Base-by-base conservation (phyloP, 2,888 invertebrate species). In the Catonia carolina region DNA sequence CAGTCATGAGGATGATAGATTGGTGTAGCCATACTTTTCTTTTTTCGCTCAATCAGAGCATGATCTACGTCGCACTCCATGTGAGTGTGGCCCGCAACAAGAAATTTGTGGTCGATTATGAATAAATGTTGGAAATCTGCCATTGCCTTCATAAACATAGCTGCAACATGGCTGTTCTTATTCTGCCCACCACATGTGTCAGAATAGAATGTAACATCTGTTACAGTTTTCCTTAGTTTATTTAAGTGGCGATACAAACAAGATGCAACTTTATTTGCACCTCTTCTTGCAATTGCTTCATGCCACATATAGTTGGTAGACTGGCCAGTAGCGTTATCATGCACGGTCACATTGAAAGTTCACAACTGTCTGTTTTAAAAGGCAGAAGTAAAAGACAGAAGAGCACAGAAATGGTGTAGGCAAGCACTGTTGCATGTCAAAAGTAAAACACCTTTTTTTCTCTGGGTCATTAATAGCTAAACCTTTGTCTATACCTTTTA, bases 261-360 rank as follows among this genome's bases (percentile, higher is more conserved):
- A 51, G 63, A 63, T 33, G 64, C 65, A 47, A 67, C 65, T 53
- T 67, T 57, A 56, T 67, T 66, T 2, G 64, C 65, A 45, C 65
- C 66, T 55, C 65, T 53, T 20, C 42, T 60, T 14, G 56, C 62
- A 42, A 51, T 55, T 41, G 58, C 57, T 52, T 67, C 64, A 37
- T 60, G 58, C 65, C 64, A 66, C 64, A 64, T 64, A 23, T 48
- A 58, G 52, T 33, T 27, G 8, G 22, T 49, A n/a, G 41, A 45
- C 33, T 41, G 23, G 23, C 42, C 50, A 20, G 45, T 53, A 1
- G 33, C 42, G 35, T 23, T 42, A 20, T 50, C 55, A 20, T 50
- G 50, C 15, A 55, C 5, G 6, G 17, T 15, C 6, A 53, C 10
- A 22, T 39, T 53, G 27, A 23, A 41, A 39, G 23, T 52, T 48